Evolutionary conservation across 2,113 vertebrate species (phyloP).

Genomic region (Lepus timidus): DNA sequence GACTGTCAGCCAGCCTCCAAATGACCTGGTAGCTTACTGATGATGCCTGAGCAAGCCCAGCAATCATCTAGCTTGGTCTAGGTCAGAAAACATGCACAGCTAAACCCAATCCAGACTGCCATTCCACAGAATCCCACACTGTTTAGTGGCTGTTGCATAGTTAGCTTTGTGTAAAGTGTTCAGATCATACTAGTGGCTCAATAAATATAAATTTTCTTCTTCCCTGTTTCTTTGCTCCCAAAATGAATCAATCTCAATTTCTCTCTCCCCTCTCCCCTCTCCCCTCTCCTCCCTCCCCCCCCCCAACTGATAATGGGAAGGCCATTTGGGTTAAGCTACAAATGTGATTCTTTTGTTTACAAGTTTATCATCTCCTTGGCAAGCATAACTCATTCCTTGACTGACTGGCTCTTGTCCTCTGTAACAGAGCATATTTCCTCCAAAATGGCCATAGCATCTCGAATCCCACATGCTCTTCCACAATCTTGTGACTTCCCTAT

Average conservation of each 20-base stretch:
- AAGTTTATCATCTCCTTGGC: background rate
- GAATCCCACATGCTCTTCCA: background rate
- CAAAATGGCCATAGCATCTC: conserved; percentile 4
- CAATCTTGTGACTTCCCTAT: background rate
- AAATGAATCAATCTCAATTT: background rate
- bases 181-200: background rate
- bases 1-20: background rate
- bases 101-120: background rate
- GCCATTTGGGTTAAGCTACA: background rate
- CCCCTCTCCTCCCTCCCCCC: too few species aligned
- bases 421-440: background rate
- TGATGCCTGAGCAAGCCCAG: background rate
- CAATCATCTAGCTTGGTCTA: background rate
- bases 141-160: background rate
- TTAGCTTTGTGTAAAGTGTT: conserved; percentile 33
- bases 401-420: background rate
- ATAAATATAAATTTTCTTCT: background rate
- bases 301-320: background rate
- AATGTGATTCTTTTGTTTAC: conserved; percentile 23
- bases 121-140: background rate
- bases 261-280: too few species aligned
- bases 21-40: background rate
- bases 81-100: background rate
- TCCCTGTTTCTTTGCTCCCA: background rate
- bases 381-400: background rate